These are phyloP conservation scores for Rhogogaster chlorosoma DNA, from an alignment of 2,888 invertebrate species.

Conservation along the genomic window DNA sequence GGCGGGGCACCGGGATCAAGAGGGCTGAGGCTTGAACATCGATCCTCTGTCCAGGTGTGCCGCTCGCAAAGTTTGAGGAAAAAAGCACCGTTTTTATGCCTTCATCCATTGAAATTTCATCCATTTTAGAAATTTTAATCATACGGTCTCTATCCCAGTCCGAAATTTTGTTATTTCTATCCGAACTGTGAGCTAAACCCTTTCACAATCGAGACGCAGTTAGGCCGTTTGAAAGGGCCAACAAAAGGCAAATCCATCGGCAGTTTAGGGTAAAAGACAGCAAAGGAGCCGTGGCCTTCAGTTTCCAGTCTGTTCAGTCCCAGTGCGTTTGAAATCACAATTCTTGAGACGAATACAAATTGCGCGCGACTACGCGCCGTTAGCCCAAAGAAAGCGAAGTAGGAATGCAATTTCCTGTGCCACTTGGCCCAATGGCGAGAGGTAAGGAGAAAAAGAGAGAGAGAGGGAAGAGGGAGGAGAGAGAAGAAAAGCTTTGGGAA, in stretches of 20 bases:
- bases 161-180: not conserved
- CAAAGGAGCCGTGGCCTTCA: not conserved
- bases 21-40: not conserved
- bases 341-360: conserved; percentile 61
- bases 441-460: not conserved
- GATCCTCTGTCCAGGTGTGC: not conserved
- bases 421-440: conserved; percentile 46
- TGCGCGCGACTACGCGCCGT: conserved; percentile 56
- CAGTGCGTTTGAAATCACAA: conserved; percentile 56
- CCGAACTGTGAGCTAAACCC: not conserved
- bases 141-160: not conserved
- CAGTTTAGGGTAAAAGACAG: not conserved
- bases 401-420: conserved; percentile 60
- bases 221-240: not conserved
- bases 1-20: not conserved
- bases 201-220: not conserved
- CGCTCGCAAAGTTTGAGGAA: not conserved
- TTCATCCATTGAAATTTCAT: not conserved
- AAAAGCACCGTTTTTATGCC: not conserved
- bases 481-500: not conserved
- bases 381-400: conserved; percentile 59
- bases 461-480: not conserved
- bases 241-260: conserved; percentile 26
- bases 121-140: not conserved
- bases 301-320: not conserved